Evolutionary conservation across 2,113 vertebrate genomes (phyloP).

Genomic region (Gyps fulvus): DNA sequence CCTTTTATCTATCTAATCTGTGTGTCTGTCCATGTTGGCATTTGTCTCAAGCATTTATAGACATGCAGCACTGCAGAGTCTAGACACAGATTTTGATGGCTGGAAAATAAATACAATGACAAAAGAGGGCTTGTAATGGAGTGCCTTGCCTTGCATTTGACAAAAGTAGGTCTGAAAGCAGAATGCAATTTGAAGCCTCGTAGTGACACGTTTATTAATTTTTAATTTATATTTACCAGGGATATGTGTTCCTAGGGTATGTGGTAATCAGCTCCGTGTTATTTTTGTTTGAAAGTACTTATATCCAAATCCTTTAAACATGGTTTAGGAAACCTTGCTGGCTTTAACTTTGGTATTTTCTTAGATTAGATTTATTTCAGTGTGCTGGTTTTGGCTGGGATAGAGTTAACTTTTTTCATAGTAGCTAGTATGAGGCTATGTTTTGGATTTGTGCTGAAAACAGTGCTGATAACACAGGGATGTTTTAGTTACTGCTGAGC

Average conservation of each 20-base stretch:
- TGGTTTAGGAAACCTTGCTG: not conserved
- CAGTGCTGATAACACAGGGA: too few species aligned
- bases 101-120: not conserved
- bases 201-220: not conserved
- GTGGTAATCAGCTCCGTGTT: not conserved
- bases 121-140: not conserved
- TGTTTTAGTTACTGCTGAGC: too few species aligned
- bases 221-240: not conserved
- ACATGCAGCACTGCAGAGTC: not conserved
- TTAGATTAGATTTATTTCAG: not conserved
- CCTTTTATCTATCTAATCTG: not conserved
- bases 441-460: too few species aligned
- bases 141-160: not conserved
- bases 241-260: not conserved
- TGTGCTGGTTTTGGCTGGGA: too few species aligned
- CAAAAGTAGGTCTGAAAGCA: not conserved
- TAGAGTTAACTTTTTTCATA: too few species aligned
- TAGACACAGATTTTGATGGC: not conserved
- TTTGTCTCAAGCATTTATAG: not conserved
- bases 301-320: not conserved
- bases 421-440: too few species aligned
- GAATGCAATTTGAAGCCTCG: not conserved
- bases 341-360: not conserved
- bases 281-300: not conserved
- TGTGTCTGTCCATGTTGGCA: not conserved